Evolutionary conservation across 2,888 invertebrate species (phyloP).

Genomic region (Lycophotia porphyrea): DNA sequence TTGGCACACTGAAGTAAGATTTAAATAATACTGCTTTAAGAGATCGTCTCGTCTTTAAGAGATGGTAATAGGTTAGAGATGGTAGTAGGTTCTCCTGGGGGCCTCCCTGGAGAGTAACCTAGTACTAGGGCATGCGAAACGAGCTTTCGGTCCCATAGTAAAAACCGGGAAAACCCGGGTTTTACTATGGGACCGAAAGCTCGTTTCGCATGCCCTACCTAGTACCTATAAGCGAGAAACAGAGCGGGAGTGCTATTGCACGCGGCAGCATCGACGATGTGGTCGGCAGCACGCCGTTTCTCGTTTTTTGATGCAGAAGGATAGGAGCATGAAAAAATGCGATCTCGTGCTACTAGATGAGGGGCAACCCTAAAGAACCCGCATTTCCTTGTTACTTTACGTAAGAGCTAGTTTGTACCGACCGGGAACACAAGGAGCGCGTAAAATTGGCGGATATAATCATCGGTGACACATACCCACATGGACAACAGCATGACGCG

Average conservation of each 20-base stretch:
- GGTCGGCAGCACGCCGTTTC: background rate
- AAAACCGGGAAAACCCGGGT: no score
- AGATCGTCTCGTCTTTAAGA: no score
- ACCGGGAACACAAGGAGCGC: background rate
- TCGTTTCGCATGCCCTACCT: no score
- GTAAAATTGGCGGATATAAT: conserved; percentile 36
- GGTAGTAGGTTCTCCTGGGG: no score
- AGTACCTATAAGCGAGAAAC: no score
- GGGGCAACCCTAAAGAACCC: background rate
- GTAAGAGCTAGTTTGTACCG: background rate
- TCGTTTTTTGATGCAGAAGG: background rate
- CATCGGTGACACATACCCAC: conserved; percentile 20
- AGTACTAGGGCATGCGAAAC: no score
- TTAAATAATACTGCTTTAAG: background rate
- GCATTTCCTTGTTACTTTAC: conserved; percentile 10
- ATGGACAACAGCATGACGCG: background rate
- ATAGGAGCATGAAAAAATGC: background rate
- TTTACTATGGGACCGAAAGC: no score
- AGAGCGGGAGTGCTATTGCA: no score
- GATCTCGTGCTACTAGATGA: background rate
- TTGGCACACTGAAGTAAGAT: background rate
- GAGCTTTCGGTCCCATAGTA: no score
- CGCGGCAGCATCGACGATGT: background rate
- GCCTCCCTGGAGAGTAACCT: no score
- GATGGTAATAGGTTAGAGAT: background rate